Evolutionary conservation across 1,140 invertebrate species (phyloP), one percentile per base, ranked within the genome.

Genomic region (Pomacea maculata): DNA sequence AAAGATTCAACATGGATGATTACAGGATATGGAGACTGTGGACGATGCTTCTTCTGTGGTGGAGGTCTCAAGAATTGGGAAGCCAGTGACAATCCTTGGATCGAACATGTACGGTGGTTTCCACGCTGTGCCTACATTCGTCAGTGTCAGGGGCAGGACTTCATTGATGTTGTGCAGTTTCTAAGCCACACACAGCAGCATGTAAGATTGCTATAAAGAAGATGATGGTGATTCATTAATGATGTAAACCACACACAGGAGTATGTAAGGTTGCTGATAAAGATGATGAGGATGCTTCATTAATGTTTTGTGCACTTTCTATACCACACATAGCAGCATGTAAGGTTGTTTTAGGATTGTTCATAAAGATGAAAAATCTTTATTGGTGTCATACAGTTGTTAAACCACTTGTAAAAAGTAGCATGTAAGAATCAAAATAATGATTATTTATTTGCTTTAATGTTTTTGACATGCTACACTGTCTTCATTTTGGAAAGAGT

Each of bases 11-110:
- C 29, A 64, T 10, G 29, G 61, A 14, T 64, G 21, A 25, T 81
- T 68, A 94, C 93, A 14, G 95, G 95, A 52, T 90, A 92, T 81
- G 93, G 91, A 67, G 94, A 95, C 87, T 92, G 95, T 88, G 95
- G 97, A 0, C 93, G 95, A 82, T 98, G 97, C 91, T 95, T 94
- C 14, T 97, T 94, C 93, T 97, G 96, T 90, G 93, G 93, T 85
- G 95, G 94, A 76, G 91, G 96, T 61, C 92, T 95, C 85, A 93
- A 92, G 83, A 93, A 93, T 85, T 98, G 95, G 96, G 93, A 94
- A 90, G 88, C 86, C 80, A 94, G 93, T 79, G 96, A 95, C 92
- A 93, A 93, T 86, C 96, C 96, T 9, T 93, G 95, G 83, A 90
- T 92, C 74, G 95, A 97, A 87, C 97, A 98, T 88, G 83, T 81